phyloP scores from a whole-genome alignment of 2,888 invertebrate genomes.

The Napeogenes sylphis region DNA sequence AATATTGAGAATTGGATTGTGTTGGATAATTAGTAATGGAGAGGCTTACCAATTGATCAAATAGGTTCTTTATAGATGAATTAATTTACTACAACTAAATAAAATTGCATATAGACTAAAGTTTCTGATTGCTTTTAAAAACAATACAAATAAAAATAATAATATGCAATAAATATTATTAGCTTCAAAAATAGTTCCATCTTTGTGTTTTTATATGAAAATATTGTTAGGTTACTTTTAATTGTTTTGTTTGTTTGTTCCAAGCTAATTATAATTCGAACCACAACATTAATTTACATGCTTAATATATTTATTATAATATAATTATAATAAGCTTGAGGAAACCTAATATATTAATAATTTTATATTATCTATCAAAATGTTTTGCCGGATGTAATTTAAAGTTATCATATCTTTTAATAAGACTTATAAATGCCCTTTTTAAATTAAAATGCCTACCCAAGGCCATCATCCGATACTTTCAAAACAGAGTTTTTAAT shows the following conservation, averaged over 20 bases:
- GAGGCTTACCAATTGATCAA: slow-evolving; percentile 21
- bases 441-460: slow-evolving; percentile 24
- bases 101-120: too few species aligned
- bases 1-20: slow-evolving; percentile 18
- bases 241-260: background rate
- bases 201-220: too few species aligned
- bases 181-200: too few species aligned
- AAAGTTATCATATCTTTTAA: background rate
- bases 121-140: too few species aligned
- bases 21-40: slow-evolving; percentile 17
- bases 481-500: slow-evolving; percentile 21
- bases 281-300: slow-evolving; percentile 7
- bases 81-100: too few species aligned
- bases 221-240: too few species aligned
- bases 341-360: background rate
- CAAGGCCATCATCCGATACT: slow-evolving; percentile 21
- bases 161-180: too few species aligned
- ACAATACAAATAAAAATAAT: too few species aligned
- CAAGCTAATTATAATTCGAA: background rate
- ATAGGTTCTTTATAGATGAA: background rate
- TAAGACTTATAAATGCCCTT: slow-evolving; percentile 23
- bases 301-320: background rate
- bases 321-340: background rate
- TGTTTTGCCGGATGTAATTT: background rate
- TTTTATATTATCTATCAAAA: background rate